Conservation (phyloP, 2,797 vertebrate species). For the Myotis vivesi region DNA sequence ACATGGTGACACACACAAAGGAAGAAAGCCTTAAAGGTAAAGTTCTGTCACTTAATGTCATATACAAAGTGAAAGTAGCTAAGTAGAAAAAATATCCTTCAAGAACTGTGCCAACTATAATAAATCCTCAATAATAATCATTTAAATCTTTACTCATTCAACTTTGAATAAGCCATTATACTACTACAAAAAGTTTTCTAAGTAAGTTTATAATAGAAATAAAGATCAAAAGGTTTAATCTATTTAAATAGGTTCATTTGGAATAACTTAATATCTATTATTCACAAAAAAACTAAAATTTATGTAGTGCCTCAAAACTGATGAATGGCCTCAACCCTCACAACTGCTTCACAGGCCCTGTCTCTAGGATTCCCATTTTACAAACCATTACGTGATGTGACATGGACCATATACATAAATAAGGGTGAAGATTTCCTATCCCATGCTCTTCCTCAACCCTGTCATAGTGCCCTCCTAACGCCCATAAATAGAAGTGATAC, state of each 20-base stretch:
- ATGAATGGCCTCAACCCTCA: not conserved
- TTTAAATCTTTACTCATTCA: not conserved
- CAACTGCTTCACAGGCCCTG: not conserved
- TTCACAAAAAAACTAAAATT: not conserved
- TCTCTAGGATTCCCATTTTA: not conserved
- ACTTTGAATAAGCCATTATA: not conserved
- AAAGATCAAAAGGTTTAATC: not conserved
- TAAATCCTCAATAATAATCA: not conserved
- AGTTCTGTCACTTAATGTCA: not conserved
- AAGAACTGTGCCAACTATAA: not conserved
- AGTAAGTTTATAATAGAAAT: not conserved
- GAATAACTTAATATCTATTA: not conserved
- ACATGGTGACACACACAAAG: not conserved
- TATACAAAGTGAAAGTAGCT: not conserved
- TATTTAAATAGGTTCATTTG: constrained; percentile 17
- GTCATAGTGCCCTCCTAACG: not conserved
- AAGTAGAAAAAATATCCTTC: not conserved
- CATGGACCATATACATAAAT: not conserved
- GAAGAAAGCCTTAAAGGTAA: not conserved
- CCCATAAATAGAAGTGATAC: not conserved
- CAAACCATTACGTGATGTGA: not conserved
- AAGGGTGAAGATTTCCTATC: not conserved
- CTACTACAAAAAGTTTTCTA: not conserved
- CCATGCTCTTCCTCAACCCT: not conserved
- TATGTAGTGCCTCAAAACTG: not conserved